Percentiles rank a stretch among this genome's conserved stretches.
Evolutionary conservation across 1,140 invertebrate species (phyloP).

Genomic region (Ceratoteleas bidentatus): DNA sequence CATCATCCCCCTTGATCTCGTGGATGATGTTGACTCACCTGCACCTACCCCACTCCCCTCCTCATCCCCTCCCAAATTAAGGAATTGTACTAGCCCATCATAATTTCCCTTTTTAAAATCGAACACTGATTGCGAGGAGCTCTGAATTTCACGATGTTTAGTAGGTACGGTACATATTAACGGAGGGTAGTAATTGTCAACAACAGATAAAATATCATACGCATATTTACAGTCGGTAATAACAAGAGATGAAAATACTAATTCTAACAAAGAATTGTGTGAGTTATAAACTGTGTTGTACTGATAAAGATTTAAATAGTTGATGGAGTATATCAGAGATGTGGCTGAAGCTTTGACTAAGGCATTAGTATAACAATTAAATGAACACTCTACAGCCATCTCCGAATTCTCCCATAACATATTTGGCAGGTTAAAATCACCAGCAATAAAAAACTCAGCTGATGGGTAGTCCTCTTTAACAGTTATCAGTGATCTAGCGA

Average conservation of each 20-base stretch:
- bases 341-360: neutral
- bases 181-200: neutral
- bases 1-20: no score
- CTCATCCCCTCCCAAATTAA: no score
- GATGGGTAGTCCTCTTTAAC: neutral
- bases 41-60: no score
- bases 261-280: neutral
- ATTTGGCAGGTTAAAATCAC: conserved; percentile 1
- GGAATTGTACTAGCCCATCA: neutral
- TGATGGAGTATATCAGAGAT: no score
- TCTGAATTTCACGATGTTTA: neutral
- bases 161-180: neutral
- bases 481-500: neutral
- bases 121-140: neutral
- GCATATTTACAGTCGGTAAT: no score
- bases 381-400: neutral
- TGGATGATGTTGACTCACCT: no score
- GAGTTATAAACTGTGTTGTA: neutral
- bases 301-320: neutral
- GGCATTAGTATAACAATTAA: neutral
- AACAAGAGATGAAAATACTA: neutral
- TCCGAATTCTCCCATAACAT: neutral
- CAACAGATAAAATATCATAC: no score
- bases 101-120: conserved; percentile 1
- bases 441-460: neutral